Base-by-base conservation (phyloP, 2,113 vertebrate species). In the Pristiophorus japonicus region DNA sequence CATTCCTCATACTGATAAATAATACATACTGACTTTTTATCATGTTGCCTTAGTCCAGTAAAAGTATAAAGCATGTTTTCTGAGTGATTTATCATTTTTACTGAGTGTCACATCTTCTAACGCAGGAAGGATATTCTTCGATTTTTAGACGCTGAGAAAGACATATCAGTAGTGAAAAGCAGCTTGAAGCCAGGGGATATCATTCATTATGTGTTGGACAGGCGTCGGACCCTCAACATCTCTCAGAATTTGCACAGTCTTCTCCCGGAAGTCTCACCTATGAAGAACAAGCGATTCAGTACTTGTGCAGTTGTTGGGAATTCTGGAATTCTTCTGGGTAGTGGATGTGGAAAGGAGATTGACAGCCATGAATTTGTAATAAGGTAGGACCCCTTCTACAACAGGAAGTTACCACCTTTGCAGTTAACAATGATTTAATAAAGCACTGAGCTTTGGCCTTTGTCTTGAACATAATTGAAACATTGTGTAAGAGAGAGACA, bases 291-390 rank as follows among this genome's bases (percentile, higher is more conserved):
- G 24, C 97, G 98, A 59, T 99, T 98, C 97, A 98, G 97, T 96
- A 98, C 97, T 4, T 99, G 98, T 95, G 98, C 98, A 0, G 98
- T 99, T 94, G 98, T 99, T 96, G 98, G 98, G 42, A 99, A 99
- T 97, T 98, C 98, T 38, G 98, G 98, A 38, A 97, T 98, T 95
- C 98, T 99, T 65, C 97, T 98, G 45, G 97, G 97, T 51, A 98
- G 98, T 67, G 97, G 96, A 96, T 99, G 98, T 96, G 98, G 98
- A 96, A 98, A 97, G 96, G 98, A 98, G 96, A 99, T 99, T 96
- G 98, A 99, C 97, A 98, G 96, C 95, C 98, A 98, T 96, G 97
- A 98, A 95, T 99, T 99, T 96, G 97, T 99, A 95, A 98, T 99
- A 97, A 98, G 98, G 98, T 98, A 96, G 97, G 97, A 95, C 92